Conservation (phyloP, 2,888 invertebrate genomes). For the Leucozona laternaria region DNA sequence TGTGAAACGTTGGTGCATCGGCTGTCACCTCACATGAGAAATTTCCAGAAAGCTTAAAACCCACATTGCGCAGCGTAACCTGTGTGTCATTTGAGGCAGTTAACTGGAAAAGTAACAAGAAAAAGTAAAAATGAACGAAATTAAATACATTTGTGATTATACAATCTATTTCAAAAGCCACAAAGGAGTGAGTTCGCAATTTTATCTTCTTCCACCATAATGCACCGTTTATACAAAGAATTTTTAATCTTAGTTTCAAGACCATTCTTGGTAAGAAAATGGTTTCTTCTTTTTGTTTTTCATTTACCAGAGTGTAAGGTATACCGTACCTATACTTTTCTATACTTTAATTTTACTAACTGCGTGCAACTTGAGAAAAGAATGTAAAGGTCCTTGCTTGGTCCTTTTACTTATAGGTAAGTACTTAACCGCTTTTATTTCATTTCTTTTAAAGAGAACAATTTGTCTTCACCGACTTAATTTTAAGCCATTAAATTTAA, state of each 20-base stretch:
- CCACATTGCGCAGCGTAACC: slow-evolving; percentile 88
- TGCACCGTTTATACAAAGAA: slow-evolving; percentile 5
- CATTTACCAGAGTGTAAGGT: slow-evolving; percentile 24
- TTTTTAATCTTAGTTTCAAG: slow-evolving; percentile 26
- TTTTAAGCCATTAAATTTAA: slow-evolving; percentile 64
- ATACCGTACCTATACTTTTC: no score
- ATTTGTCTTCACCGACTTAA: slow-evolving; percentile 36
- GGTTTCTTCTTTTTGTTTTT: slow-evolving; percentile 25
- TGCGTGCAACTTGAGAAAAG: slow-evolving; percentile 12
- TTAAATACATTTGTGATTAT: slow-evolving; percentile 67
- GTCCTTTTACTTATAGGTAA: slow-evolving; percentile 28
- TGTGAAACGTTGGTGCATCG: slow-evolving; percentile 88
- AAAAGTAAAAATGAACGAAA: slow-evolving; percentile 18
- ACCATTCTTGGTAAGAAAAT: slow-evolving; percentile 25
- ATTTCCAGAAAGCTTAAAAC: slow-evolving; percentile 88
- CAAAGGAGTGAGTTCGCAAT: not conserved
- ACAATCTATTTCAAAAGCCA: slow-evolving; percentile 19
- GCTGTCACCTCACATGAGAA: slow-evolving; percentile 90
- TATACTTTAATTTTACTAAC: slow-evolving; percentile 30
- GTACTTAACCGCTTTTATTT: slow-evolving; percentile 67
- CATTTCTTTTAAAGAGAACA: slow-evolving; percentile 58
- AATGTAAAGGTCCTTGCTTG: slow-evolving; percentile 43
- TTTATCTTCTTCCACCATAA: not conserved
- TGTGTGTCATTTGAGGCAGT: slow-evolving; percentile 88
- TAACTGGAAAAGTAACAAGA: slow-evolving; percentile 84